These are phyloP conservation scores for Cataglyphis cursor DNA, from an alignment of 2,888 invertebrate species.

Conservation along the genomic window DNA sequence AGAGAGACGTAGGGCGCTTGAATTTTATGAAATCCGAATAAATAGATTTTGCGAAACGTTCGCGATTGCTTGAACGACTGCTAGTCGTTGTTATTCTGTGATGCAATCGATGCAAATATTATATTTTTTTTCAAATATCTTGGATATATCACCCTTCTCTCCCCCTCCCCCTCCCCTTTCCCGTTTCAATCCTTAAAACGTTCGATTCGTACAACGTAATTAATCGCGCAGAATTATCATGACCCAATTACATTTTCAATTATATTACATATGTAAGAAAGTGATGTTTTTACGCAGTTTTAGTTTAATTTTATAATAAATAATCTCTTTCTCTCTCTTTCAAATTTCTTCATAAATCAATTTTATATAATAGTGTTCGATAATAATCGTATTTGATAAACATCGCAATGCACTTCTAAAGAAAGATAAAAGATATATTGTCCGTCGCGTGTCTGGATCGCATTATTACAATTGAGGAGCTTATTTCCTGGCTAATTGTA, in stretches of 20 bases:
- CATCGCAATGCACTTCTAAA: not conserved
- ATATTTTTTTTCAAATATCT: constrained; percentile 8
- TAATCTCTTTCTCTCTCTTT: not conserved
- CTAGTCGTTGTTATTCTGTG: not conserved
- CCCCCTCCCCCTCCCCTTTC: no score
- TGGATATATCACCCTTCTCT: not conserved
- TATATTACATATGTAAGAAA: not conserved
- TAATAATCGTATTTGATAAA: not conserved
- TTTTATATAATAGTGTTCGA: not conserved
- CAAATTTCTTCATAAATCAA: not conserved
- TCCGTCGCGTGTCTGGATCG: not conserved
- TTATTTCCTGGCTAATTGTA: constrained; percentile 13
- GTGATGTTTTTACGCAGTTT: not conserved
- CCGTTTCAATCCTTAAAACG: not conserved
- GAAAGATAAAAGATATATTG: not conserved
- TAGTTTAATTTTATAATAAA: not conserved
- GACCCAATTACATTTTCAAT: not conserved
- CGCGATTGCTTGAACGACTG: constrained; percentile 1
- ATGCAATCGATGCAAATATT: constrained; percentile 34
- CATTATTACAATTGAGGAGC: constrained; percentile 10
- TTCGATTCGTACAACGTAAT: not conserved
- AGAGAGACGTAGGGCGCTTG: constrained; percentile 36
- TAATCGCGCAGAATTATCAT: not conserved
- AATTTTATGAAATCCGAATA: constrained; percentile 62
- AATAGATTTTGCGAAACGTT: constrained; percentile 64